Evolutionary conservation across 1,140 invertebrate species (phyloP), one percentile per base, ranked within the genome.

Genomic region (Pachypsylla venusta): DNA sequence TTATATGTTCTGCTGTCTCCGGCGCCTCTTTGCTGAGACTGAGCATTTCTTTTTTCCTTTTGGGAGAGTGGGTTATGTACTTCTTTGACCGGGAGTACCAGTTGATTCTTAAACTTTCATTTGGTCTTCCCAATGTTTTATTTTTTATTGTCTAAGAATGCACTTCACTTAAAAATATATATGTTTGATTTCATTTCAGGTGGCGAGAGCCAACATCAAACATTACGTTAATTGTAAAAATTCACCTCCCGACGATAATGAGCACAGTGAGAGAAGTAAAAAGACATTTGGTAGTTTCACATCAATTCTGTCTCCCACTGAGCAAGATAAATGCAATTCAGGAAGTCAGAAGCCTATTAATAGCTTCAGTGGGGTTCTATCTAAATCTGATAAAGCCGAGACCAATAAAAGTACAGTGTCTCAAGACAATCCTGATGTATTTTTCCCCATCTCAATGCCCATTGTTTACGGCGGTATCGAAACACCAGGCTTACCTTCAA

Each of bases 371-470:
- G 30, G 7, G 7, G 30, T 35, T 7, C 30, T 35, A 7, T 35
- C 42, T 19, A 55, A 25, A 28, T 25, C 54, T 24, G 71, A 71
- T 27, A 59, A 26, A 20, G 26, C 56, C 62, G 62, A 65, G 16
- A 61, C 62, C 26, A 64, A 68, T 26, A 65, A 61, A 28, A 71
- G 75, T 61, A 61, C 69, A 67, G 81, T 74, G 48, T 79, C 84
- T 69, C 42, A 4, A 48, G 42, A 5, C 7, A 48, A 48, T 10
- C 42, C 42, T n/a, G 42, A 48, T 48, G 42, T 48, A 54, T 63
- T 53, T 26, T 90, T 87, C 72, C 92, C 92, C 1, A 82, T 85
- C 62, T 92, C 89, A 2, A 87, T 92, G 80, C 81, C 84, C 2
- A 80, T 90, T 63, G 78, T 84, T 68, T 91, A 87, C 71, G 90